Conservation (phyloP, 1,140 invertebrate genomes). For the Drosophila yakuba region DNA sequence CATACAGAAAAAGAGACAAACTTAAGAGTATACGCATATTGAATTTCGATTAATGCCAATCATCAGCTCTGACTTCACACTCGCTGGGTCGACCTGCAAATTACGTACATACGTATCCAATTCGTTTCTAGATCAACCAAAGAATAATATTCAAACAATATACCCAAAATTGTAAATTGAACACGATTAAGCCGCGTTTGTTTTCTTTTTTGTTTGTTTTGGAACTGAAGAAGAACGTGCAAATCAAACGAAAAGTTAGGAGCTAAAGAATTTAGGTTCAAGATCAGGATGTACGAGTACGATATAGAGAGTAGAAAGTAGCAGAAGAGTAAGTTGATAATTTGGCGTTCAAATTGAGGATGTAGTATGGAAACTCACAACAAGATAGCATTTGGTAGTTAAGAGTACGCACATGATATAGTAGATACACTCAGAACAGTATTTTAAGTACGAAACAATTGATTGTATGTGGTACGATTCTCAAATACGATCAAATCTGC, state of each 20-base stretch:
- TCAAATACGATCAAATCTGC: constrained; percentile 54
- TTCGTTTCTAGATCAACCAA: constrained; percentile 33
- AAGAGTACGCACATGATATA: constrained; percentile 71
- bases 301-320: constrained; percentile 67
- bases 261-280: constrained; percentile 50
- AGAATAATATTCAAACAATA: constrained; percentile 2
- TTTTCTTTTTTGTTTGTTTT: background rate
- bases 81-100: constrained; percentile 35
- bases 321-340: constrained; percentile 74
- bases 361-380: constrained; percentile 74
- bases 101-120: constrained; percentile 28
- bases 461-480: constrained; percentile 61
- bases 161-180: constrained; percentile 3
- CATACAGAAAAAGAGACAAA: constrained; percentile 67
- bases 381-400: constrained; percentile 73
- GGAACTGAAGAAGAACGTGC: constrained; percentile 50
- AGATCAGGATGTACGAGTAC: constrained; percentile 59
- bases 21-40: constrained; percentile 35
- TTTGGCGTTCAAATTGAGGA: constrained; percentile 72
- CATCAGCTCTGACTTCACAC: constrained; percentile 31
- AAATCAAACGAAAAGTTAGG: constrained; percentile 47
- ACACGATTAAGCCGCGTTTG: constrained; percentile 32
- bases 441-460: constrained; percentile 71
- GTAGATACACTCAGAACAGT: constrained; percentile 77
- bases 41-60: constrained; percentile 59